These are phyloP conservation scores for Misgurnus anguillicaudatus DNA, from an alignment of 2,113 vertebrate species.

Conservation along the genomic window DNA sequence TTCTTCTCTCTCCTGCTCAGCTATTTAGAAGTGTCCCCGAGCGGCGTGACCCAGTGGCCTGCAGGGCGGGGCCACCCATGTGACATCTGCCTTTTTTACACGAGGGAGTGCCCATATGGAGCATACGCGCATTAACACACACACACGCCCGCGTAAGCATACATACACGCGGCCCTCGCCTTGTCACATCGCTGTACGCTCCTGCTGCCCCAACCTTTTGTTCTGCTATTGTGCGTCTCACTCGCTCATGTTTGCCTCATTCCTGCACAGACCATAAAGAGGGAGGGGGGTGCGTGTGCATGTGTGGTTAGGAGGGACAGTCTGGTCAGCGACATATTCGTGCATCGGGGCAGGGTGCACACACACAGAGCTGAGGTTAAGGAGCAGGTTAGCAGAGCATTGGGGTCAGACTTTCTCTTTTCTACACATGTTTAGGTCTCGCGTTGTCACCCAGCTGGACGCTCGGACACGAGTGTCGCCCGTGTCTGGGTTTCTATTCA, in stretches of 20 bases:
- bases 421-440: conserved; percentile 42
- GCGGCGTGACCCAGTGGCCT: conserved; percentile 75
- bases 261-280: conserved; percentile 62
- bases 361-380: conserved; percentile 40
- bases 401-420: conserved; percentile 29
- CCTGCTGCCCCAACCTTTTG: conserved; percentile 64
- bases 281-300: conserved; percentile 34
- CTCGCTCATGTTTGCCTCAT: conserved; percentile 56
- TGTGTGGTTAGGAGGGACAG: conserved; percentile 26
- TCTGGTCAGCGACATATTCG: conserved; percentile 29
- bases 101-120: conserved; percentile 71
- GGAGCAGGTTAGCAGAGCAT: conserved; percentile 3
- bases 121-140: conserved; percentile 50
- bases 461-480: conserved; percentile 38
- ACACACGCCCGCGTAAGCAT: conserved; percentile 32
- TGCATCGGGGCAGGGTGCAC: conserved; percentile 45
- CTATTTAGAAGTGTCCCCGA: conserved; percentile 67
- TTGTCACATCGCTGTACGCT: conserved; percentile 54
- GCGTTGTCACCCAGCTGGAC: conserved; percentile 54
- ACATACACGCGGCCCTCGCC: conserved; percentile 46
- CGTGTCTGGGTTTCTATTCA: conserved; percentile 19
- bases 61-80: conserved; percentile 69
- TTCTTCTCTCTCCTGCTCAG: conserved; percentile 62
- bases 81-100: conserved; percentile 78
- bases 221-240: conserved; percentile 51